phyloP scores from a whole-genome alignment of 2,888 invertebrate genomes.

The Andrena bucephala region DNA sequence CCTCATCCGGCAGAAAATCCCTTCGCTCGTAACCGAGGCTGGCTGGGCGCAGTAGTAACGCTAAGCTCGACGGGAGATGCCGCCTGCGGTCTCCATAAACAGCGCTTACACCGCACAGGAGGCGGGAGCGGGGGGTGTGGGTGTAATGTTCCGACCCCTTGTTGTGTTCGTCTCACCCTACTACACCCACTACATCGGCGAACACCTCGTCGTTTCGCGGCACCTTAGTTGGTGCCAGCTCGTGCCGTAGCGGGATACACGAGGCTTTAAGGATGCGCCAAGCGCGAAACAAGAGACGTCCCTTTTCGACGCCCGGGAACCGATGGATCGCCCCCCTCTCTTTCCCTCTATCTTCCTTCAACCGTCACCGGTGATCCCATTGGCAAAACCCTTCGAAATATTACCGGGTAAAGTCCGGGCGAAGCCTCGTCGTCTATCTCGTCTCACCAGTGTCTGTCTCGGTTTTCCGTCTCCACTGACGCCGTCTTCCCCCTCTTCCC shows the following conservation, averaged over 20 bases:
- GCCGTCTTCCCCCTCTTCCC: neutral
- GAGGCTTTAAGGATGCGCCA: slow-evolving; percentile 70
- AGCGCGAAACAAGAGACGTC: slow-evolving; percentile 65
- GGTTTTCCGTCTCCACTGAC: slow-evolving; percentile 1
- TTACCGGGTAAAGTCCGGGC: slow-evolving; percentile 70
- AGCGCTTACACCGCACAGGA: slow-evolving; percentile 77
- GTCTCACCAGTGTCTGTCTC: slow-evolving; percentile 34
- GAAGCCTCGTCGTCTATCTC: slow-evolving; percentile 63
- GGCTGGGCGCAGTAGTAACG: slow-evolving; percentile 77
- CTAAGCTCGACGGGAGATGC: slow-evolving; percentile 82
- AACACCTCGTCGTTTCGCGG: slow-evolving; percentile 71
- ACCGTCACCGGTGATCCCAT: slow-evolving; percentile 68
- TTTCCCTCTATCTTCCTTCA: neutral
- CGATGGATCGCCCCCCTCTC: slow-evolving; percentile 65
- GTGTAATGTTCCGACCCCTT: slow-evolving; percentile 70
- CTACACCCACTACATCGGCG: slow-evolving; percentile 62
- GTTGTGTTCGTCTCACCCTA: slow-evolving; percentile 65
- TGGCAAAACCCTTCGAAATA: slow-evolving; percentile 72
- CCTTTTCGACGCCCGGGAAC: slow-evolving; percentile 60
- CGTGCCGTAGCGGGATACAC: slow-evolving; percentile 66
- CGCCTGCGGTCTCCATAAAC: slow-evolving; percentile 84
- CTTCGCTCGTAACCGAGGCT: slow-evolving; percentile 79
- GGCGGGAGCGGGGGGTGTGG: slow-evolving; percentile 31
- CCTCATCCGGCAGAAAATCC: slow-evolving; percentile 81
- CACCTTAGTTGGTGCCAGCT: slow-evolving; percentile 60